Base-by-base conservation (phyloP, 2,113 vertebrate species). In the Microtus ochrogaster region DNA sequence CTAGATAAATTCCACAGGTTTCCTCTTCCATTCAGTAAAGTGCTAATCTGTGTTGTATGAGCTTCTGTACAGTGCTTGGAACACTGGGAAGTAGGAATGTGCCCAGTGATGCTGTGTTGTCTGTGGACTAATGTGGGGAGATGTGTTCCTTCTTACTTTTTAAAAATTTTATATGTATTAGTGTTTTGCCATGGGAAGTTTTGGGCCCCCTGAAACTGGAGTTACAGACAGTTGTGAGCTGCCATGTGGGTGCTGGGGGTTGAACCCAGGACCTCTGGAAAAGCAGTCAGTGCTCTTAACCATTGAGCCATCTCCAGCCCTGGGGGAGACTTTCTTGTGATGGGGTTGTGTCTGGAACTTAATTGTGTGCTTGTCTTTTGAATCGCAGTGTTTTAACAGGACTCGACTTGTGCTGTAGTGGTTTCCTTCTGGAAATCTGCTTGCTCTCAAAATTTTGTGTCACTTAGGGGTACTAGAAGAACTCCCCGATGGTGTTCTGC, bases 331-430 rank as follows among this genome's bases (percentile, higher is more conserved):
- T 72, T 70, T 92, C 14, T 96, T 89, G 83, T 0, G 68, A 9
- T 84, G 61, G 36, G 58, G 58, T n/a, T 79, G 12, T 26, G 5
- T 91, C 41, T 87, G 41, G 22, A 86, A 86, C 41, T 85, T 9
- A 89, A 49, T 83, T 78, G 14, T 91, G 28, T 73, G 66, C 39
- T 65, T 79, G 26, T 84, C 39, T n/a, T 95, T 94, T 92, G 68
- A 90, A 81, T 86, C 70, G 72, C n/a, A 63, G 84, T 92, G 26
- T 86, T 96, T 70, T n/a, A 91, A 58, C 68, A 93, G 72, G 41
- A 70, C 14, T 8, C 65, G 5, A 26, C 33, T 63, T 81, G 36
- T 92, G 12, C 33, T 87, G 11, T 86, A 7, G 22, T 52, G 52
- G 47, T 72, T 55, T 87, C 41, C 22, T 30, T 91, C 73, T 94